Evolutionary conservation across 2,797 vertebrate genomes (phyloP), one percentile per base, ranked within the genome.

Genomic region (Mico argentatus): DNA sequence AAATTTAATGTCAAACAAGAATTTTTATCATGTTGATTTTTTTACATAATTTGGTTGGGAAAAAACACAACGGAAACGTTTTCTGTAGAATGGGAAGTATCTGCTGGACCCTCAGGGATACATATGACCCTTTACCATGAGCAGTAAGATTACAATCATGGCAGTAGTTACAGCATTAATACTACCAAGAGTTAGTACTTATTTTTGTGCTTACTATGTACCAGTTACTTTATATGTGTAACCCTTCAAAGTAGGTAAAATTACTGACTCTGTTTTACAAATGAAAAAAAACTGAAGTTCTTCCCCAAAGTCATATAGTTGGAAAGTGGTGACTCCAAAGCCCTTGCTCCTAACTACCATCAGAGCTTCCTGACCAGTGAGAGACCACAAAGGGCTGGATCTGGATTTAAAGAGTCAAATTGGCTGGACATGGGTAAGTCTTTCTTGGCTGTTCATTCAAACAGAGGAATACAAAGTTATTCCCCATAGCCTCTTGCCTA

Each of bases 1-100:
- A 93, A 79, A 48, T 91, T 90, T 93, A 85, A 89, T 86, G 82
- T 95, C 20, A 92, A 90, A 57, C 33, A 73, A 87, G 79, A 94
- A 77, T 73, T 92, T 90, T 87, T 76, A 90, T n/a, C 59, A 91
- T 95, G 39, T 76, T 92, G 27, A 72, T n/a, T 72, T 67, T 92
- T 91, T 83, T 57, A 90, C 2, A 81, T 73, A n/a, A 79, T 46
- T 79, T 94, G 44, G 22, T 64, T 94, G 41, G 2, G 2, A 5
- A 73, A 82, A 81, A 50, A 11, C 41, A 19, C 19, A 93, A 55
- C 13, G 41, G 41, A 41, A 61, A 64, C 7, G 57, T 86, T 88
- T 94, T 86, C 57, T 93, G 7, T 77, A 91, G 39, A 77, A 88
- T 67, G 46, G 26, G 27, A 93, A 95, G 41, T 64, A 48, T 82